These are phyloP conservation scores for Rotaria macrura DNA, from an alignment of 2,888 invertebrate species.

Conservation along the genomic window DNA sequence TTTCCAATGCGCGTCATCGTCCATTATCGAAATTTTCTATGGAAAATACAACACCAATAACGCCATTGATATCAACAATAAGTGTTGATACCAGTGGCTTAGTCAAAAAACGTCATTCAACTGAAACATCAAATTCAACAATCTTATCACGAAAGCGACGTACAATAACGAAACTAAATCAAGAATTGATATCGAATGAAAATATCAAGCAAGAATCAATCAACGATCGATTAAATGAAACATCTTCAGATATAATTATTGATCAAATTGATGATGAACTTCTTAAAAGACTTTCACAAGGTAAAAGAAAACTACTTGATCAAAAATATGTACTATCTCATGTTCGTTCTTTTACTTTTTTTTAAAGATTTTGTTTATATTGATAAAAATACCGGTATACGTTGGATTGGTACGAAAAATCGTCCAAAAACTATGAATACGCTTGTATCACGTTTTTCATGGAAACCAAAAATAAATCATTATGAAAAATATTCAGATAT, in stretches of 20 bases:
- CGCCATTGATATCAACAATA: neutral
- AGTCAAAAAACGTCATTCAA: neutral
- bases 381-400: neutral
- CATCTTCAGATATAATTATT: neutral
- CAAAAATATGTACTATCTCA: too few species aligned
- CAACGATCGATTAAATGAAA: neutral
- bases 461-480: constrained; percentile 19
- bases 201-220: neutral
- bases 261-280: constrained; percentile 20
- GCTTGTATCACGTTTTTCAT: neutral
- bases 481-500: constrained; percentile 11
- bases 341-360: too few species aligned
- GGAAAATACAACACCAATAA: neutral
- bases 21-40: neutral
- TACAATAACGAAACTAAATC: neutral
- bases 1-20: neutral
- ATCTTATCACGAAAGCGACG: neutral
- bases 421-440: neutral
- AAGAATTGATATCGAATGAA: neutral
- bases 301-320: too few species aligned
- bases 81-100: neutral
- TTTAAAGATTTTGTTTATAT: neutral
- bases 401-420: constrained; percentile 2
- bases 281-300: neutral
- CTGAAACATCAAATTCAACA: neutral